Base-by-base conservation (phyloP, 2,888 invertebrate species). In the Lottia scabra region DNA sequence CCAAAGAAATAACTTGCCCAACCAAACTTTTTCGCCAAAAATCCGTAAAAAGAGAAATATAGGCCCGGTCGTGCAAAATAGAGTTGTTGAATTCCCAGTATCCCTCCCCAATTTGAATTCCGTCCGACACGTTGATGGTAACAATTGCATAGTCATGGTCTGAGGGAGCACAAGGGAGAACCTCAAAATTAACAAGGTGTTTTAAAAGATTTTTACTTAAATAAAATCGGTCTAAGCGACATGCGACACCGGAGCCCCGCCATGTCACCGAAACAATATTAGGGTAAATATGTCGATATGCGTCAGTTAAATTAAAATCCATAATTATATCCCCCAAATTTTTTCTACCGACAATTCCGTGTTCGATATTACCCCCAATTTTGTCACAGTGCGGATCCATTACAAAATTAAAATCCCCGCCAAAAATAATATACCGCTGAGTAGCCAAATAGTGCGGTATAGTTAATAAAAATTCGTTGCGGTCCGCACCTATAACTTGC, bases 171-270 rank as follows among this genome's bases (percentile, higher is more conserved):
- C 56, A 56, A 56, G 56, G 56, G 12, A 56, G 23, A 23, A 56
- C 56, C 19, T 56, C 56, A 56, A 4, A 56, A 23, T 23, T 56
- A 8, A 56, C 56, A 56, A 56, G 19, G 12, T 56, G 19, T 12
- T 56, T 56, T 23, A 23, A 56, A 23, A 56, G 56, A 56, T 19
- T 23, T 23, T 19, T 56, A 56, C 23, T 56, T 2, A 56, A 19
- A 56, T 56, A 56, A 56, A 56, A 56, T 56, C 56, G 56, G 23
- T 56, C 56, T 19, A 56, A 56, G 56, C 56, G 56, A 56, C 56
- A 56, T 23, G 56, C 19, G 56, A 56, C 56, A 15, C 56, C 23
- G 23, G 12, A 12, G n/a, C 56, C 56, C 23, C 56, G 56, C 56
- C 56, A 56, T 56, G 56, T 56, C 56, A 56, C 56, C 23, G 19